Evolutionary conservation across 1,140 invertebrate genomes (phyloP).

Genomic region (Agraylea sexmaculata): DNA sequence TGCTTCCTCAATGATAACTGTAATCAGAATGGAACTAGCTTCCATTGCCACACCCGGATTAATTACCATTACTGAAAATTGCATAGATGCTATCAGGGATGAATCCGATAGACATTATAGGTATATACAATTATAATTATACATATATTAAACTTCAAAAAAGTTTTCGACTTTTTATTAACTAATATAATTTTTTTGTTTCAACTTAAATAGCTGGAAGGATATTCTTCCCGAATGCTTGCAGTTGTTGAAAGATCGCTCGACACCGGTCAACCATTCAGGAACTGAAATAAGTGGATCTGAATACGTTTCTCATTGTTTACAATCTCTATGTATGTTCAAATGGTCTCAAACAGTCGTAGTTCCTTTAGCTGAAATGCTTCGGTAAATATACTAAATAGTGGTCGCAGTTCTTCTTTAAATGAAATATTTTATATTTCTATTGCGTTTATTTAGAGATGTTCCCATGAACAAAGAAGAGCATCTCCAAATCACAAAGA

Average conservation of each 20-base stretch:
- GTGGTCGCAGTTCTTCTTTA: neutral
- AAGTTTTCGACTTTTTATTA: constrained; percentile 2
- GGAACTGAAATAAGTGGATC: constrained; percentile 23
- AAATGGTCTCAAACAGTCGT: constrained; percentile 24
- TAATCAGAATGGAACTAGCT: too few relatives aligned
- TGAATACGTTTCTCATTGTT: constrained; percentile 24
- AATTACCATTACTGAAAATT: constrained; percentile 26
- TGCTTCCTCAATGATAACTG: too few relatives aligned
- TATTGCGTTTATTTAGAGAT: constrained; percentile 14
- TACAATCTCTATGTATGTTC: constrained; percentile 24
- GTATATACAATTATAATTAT: constrained; percentile 16
- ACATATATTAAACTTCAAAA: constrained; percentile 4
- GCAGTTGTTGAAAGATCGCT: constrained; percentile 23
- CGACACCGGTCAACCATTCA: constrained; percentile 20
- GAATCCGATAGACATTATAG: constrained; percentile 20
- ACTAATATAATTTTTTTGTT: neutral
- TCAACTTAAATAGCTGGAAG: constrained; percentile 24
- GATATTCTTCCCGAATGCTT: constrained; percentile 28
- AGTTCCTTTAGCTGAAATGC: constrained; percentile 25
- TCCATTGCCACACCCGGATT: too few relatives aligned
- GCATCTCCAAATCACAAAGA: constrained; percentile 27
- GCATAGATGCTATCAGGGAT: constrained; percentile 25
- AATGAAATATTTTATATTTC: neutral
- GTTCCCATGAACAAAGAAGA: constrained; percentile 27
- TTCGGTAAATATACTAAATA: constrained; percentile 23